These are phyloP conservation scores for Cirrhinus mrigala DNA, from an alignment of 2,797 vertebrate species.

Conservation along the genomic window DNA sequence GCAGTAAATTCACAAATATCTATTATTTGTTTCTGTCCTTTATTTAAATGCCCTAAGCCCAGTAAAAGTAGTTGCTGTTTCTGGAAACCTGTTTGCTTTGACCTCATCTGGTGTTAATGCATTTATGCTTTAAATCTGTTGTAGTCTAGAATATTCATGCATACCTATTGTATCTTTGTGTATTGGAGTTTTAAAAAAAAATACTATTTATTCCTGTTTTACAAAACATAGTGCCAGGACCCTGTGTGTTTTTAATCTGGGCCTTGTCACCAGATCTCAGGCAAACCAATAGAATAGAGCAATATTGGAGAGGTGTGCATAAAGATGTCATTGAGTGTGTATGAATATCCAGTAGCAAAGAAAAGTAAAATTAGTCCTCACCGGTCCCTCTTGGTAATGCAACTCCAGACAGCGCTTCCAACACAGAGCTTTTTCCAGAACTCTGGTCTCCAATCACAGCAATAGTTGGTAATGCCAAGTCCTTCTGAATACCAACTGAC, in stretches of 20 bases:
- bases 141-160: too few species aligned
- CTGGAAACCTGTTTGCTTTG: too few species aligned
- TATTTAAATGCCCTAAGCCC: background rate
- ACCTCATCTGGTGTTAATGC: too few species aligned
- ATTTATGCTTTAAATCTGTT: too few species aligned
- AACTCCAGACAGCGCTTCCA: slow-evolving; percentile 82
- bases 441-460: slow-evolving; percentile 84
- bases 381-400: slow-evolving; percentile 69
- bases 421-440: slow-evolving; percentile 83
- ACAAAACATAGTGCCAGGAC: background rate
- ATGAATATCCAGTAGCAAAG: background rate
- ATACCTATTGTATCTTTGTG: too few species aligned
- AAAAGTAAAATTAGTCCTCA: slow-evolving; percentile 5
- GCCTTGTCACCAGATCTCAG: too few species aligned
- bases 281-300: background rate
- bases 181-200: too few species aligned
- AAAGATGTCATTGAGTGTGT: background rate
- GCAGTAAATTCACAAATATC: background rate
- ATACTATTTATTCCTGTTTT: too few species aligned
- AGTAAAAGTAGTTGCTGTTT: background rate
- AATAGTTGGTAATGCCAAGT: slow-evolving; percentile 76
- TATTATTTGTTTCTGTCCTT: background rate
- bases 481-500: slow-evolving; percentile 76
- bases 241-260: too few species aligned
- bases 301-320: background rate